Evolutionary conservation across 2,797 vertebrate species (phyloP), one percentile per base, ranked within the genome.

Genomic region (Arremon brunneinucha): DNA sequence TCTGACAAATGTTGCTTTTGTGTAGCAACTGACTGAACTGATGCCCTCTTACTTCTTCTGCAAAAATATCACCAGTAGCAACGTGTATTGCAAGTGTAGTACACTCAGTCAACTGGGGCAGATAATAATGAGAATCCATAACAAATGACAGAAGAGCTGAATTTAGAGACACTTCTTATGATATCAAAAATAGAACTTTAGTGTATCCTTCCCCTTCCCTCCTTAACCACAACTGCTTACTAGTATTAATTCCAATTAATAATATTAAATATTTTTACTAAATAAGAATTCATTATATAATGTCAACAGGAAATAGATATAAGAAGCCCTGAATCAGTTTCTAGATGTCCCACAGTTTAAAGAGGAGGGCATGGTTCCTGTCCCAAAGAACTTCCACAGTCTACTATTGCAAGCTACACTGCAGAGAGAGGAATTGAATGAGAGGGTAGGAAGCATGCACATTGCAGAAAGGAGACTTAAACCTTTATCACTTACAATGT

Each of bases 161-260:
- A 71, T 75, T 76, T 67, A 79, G 52, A 72, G 32, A 50, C 11
- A 37, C 4, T 59, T 60, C 12, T 30, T 30, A 64, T 3, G 14
- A 69, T 37, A 55, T 20, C 3, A 59, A 27, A 67, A 37, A 50
- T 17, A 32, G 15, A 23, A 11, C 8, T 69, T 44, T 7, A 6
- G 9, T 69, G 21, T 12, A 59, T 30, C 24, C 5, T 5, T 12
- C 5, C 2, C 4, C 6, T 8, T 55, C 1, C 1, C 4, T 18
- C 4, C 3, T 3, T 11, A 27, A 43, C n/a, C n/a, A n/a, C n/a
- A n/a, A 47, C 35, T 56, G n/a, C 21, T 63, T 55, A 67, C 8
- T 47, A 92, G n/a, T 34, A 68, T 12, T 68, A 60, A 50, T 53
- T 87, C 21, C n/a, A 70, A 30, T 50, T 19, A 46, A 46, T 18